A percentile compares a stretch with the other conserved stretches of the same genome.
phyloP scores from a whole-genome alignment of 2,888 invertebrate genomes.

The Cheilosia impressa region DNA sequence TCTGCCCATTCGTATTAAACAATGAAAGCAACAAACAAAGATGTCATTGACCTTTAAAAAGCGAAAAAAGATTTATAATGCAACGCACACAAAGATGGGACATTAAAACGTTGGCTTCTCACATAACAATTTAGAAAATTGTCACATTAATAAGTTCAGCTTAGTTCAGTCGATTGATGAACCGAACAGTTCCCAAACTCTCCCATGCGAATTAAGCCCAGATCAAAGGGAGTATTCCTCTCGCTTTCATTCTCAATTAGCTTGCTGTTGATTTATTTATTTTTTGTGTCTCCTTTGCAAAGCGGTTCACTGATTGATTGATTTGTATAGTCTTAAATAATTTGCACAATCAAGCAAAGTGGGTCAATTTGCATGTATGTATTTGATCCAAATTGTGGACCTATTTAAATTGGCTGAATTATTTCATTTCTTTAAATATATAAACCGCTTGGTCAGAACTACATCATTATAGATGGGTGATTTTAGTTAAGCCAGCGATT shows the following conservation, averaged over 20 bases:
- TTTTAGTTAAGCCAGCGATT: too few relatives aligned
- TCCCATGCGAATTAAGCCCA: neutral
- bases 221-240: conserved; percentile 23
- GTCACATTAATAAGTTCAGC: neutral
- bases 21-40: neutral
- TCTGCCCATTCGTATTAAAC: neutral
- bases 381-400: conserved; percentile 29
- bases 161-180: neutral
- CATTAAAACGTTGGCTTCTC: neutral
- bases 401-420: too few relatives aligned
- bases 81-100: neutral
- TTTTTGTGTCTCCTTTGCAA: conserved; percentile 2
- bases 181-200: neutral
- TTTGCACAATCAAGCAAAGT: conserved; percentile 49
- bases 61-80: conserved; percentile 9
- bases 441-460: too few relatives aligned
- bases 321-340: conserved; percentile 44
- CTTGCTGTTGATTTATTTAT: conserved; percentile 30
- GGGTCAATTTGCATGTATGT: conserved; percentile 49
- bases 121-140: conserved; percentile 8
- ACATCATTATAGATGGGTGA: too few relatives aligned
- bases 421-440: too few relatives aligned
- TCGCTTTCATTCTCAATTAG: conserved; percentile 46
- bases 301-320: neutral
- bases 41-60: conserved; percentile 10